phyloP scores from a whole-genome alignment of 2,888 invertebrate genomes.

The Amiota minor region DNA sequence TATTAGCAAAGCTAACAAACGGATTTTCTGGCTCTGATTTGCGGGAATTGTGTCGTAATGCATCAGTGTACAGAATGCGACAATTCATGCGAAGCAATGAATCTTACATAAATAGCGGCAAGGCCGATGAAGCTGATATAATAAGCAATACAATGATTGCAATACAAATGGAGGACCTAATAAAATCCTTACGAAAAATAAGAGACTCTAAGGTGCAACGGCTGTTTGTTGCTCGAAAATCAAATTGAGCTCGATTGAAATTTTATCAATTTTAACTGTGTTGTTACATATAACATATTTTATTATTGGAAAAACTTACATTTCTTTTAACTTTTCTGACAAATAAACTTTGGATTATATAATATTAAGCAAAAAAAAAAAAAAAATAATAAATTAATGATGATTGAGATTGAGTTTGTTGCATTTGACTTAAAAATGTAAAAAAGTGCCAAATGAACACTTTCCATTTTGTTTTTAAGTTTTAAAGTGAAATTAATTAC shows the following conservation, averaged over 20 bases:
- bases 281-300: too few relatives aligned
- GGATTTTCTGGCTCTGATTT: slow-evolving; percentile 96
- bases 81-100: slow-evolving; percentile 77
- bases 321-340: too few relatives aligned
- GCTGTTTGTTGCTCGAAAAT: slow-evolving; percentile 61
- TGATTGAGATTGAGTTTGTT: too few relatives aligned
- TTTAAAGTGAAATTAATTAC: slow-evolving; percentile 46
- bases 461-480: background rate
- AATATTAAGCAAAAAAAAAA: too few relatives aligned
- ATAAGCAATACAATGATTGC: slow-evolving; percentile 75
- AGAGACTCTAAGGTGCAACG: slow-evolving; percentile 81
- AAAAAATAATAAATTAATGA: too few relatives aligned
- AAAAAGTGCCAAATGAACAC: too few relatives aligned
- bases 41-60: slow-evolving; percentile 90
- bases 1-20: slow-evolving; percentile 83
- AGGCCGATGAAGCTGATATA: background rate
- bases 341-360: too few relatives aligned
- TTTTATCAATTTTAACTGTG: background rate
- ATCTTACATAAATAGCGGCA: background rate
- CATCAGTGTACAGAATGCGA: slow-evolving; percentile 89
- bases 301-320: too few relatives aligned
- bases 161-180: slow-evolving; percentile 88
- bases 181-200: slow-evolving; percentile 81
- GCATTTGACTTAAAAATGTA: too few relatives aligned
- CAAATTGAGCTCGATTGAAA: slow-evolving; percentile 71